Base-by-base conservation (phyloP, 2,797 vertebrate species). In the Cryptoprocta ferox region DNA sequence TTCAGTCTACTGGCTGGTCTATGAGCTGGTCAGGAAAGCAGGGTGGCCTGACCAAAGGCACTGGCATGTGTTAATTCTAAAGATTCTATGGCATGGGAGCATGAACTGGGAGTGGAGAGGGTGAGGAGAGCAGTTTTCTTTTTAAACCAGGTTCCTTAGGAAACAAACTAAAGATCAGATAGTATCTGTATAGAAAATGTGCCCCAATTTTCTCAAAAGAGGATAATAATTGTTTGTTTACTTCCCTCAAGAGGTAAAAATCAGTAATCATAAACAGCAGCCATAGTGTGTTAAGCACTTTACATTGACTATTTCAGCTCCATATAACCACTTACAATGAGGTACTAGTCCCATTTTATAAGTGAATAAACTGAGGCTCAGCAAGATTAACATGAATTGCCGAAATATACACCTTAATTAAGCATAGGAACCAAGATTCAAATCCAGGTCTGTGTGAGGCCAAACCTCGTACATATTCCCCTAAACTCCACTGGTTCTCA, bases 101-200 rank as follows among this genome's bases (percentile, higher is more conserved):
- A 87, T 48, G 28, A 88, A 50, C 65, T 73, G 3, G 12, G 61
- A 53, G 35, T 37, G n/a, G 65, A 65, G 0, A 89, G 21, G 14
- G 30, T 24, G 11, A 50, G 75, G 75, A 96, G 37, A 79, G 30
- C 18, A 45, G 75, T 79, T 92, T 95, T 92, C 84, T 93, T 94
- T 85, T 73, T 71, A 88, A 93, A 96, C 30, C 13, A 79, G 76
- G 53, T 94, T 94, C 82, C 56, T 94, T 85, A 92, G 78, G 68
- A 88, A 96, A 96, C 68, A 71, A 96, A 90, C 66, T 50, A 80
- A 97, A 83, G 66, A 91, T 61, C n/a, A 81, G 61, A 35, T 42
- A 84, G 50, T 32, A 89, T 5, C 63, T 82, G 4, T 85, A 81
- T 10, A 93, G 53, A 95, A 93, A 96, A 93, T 37, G 32, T 83